Base-by-base conservation (phyloP, 1,140 invertebrate species). In the Tetranychus cinnabarinus region DNA sequence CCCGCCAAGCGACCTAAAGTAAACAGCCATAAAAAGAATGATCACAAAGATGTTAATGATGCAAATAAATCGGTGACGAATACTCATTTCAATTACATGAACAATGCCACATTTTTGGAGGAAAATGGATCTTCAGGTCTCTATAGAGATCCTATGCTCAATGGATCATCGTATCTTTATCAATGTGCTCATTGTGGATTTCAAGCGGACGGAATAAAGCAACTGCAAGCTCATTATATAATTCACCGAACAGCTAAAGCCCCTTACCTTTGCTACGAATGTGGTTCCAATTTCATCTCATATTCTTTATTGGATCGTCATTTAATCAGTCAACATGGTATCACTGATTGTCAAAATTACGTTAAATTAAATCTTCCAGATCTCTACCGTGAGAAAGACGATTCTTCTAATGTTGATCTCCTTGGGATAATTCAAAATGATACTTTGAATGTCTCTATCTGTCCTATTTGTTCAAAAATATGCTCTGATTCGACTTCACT, bases 361-460 rank as follows among this genome's bases (percentile, higher is more conserved):
- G 33, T 52, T 33, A 33, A n/a, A n/a, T 8, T 23, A 8, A 23
- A 52, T 52, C 31, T 52, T 6, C 48, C 48, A 6, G 48, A 52
- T 23, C 37, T 55, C 5, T 33, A 55, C 13, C 39, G 10, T 6
- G 60, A 61, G 45, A 36, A 56, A 39, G 33, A 13, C 45, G 15
- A 48, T 4, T 3, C 37, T 37, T 71, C 34, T 15, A 13, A 15
- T 13, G 45, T 61, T 59, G 23, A 31, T 36, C 10, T 52, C 5
- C 5, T 52, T 23, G 33, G 48, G 6, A 52, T 52, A 6, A 52
- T 52, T 52, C 48, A 52, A 23, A 33, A 52, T 52, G 48, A 52
- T 23, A 33, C 48, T 6, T 15, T 52, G 6, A 52, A n/a, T 12
- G 58, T 54, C 5, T 33, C 45, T 8, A 54, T 48, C 5, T 62